These are phyloP conservation scores for Chrysogorgia sp. DNA, from an alignment of 92 coral and sea anemone species.

Conservation along the genomic window DNA sequence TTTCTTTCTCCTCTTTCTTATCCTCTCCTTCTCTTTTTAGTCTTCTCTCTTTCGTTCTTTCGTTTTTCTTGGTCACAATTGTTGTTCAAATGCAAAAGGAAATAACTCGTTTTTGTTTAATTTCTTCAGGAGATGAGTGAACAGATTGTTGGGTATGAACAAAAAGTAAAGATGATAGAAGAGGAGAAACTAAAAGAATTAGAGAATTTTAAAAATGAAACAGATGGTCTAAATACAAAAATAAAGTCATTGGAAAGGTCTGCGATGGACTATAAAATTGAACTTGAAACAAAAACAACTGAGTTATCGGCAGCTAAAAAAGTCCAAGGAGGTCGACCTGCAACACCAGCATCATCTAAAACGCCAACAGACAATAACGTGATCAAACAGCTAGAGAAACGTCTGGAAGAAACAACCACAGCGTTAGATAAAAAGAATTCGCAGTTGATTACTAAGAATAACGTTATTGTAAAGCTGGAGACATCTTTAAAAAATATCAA, in stretches of 20 bases:
- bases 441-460: slow-evolving; percentile 84
- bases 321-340: slow-evolving; percentile 18
- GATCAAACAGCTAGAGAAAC: slow-evolving; percentile 64
- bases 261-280: slow-evolving; percentile 24
- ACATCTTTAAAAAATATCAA: slow-evolving; percentile 60
- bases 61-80: too few relatives aligned
- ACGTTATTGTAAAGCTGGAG: slow-evolving; percentile 76
- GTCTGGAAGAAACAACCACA: slow-evolving; percentile 77
- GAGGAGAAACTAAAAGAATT: background rate
- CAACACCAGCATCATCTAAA: slow-evolving; percentile 12
- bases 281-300: slow-evolving; percentile 23
- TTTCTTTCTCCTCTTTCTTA: too few relatives aligned
- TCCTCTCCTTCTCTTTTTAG: too few relatives aligned
- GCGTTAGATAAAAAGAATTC: slow-evolving; percentile 93
- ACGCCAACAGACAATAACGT: slow-evolving; percentile 6
- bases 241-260: background rate
- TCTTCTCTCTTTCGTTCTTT: too few relatives aligned
- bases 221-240: background rate
- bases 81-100: slow-evolving; percentile 1
- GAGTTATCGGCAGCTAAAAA: slow-evolving; percentile 31
- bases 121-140: background rate
- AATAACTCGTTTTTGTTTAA: background rate
- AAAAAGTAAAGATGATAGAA: background rate
- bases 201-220: background rate
- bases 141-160: background rate